Evolutionary conservation across 2,113 vertebrate genomes (phyloP).

Genomic region (Corynorhinus townsendii): DNA sequence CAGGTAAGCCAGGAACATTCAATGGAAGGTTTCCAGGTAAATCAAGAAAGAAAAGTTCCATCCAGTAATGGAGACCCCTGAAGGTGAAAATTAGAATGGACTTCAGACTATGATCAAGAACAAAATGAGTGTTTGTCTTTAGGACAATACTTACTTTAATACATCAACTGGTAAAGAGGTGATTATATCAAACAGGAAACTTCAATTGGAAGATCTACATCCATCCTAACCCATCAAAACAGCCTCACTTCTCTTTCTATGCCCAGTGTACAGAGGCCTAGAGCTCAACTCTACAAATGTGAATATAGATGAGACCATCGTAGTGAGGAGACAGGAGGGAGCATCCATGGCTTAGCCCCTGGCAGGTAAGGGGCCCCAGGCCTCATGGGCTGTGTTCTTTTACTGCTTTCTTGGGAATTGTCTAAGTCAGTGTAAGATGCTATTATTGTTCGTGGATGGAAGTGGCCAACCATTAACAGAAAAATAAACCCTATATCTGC

Average conservation of each 20-base stretch:
- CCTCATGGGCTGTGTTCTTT: neutral
- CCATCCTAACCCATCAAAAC: neutral
- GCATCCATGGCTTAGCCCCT: neutral
- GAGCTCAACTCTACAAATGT: neutral
- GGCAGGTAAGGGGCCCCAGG: neutral
- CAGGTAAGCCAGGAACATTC: neutral
- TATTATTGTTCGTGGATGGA: neutral
- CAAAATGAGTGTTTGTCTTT: neutral
- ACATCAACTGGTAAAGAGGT: neutral
- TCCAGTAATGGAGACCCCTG: neutral
- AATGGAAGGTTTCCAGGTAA: neutral
- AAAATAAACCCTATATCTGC: neutral
- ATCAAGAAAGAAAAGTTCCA: neutral
- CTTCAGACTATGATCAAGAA: neutral
- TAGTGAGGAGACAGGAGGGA: neutral
- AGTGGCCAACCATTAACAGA: neutral
- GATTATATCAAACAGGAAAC: neutral
- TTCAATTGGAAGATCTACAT: neutral
- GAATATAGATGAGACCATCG: neutral
- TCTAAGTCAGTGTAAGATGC: neutral
- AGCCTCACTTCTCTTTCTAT: neutral
- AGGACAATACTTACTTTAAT: neutral
- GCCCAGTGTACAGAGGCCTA: too few species aligned
- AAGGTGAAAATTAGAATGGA: neutral
- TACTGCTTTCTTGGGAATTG: neutral